Conservation (phyloP, 1,140 invertebrate genomes). For the Acyrthosiphon pisum region DNA sequence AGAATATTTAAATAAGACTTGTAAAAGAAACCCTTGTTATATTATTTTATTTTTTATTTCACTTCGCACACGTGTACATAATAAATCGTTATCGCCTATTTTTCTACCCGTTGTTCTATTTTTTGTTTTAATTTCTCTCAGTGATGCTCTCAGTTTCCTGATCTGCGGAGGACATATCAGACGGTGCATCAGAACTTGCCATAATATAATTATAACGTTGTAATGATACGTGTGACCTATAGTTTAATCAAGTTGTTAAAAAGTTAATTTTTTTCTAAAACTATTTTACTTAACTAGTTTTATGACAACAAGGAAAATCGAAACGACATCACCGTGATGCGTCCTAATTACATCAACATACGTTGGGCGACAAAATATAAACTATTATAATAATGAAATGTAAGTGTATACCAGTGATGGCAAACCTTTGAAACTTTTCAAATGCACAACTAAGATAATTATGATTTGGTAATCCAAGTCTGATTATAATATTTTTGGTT, state of each 20-base stretch:
- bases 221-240: neutral
- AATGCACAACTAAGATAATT: too few species aligned
- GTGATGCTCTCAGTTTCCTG: too few species aligned
- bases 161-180: rapidly evolving
- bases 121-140: neutral
- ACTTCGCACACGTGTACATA: conserved; percentile 50
- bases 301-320: too few species aligned
- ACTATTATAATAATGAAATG: too few species aligned
- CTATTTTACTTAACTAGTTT: neutral
- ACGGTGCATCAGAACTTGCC: too few species aligned
- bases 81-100: conserved; percentile 56
- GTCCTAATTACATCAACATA: too few species aligned
- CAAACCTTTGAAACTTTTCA: too few species aligned
- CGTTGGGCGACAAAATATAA: too few species aligned
- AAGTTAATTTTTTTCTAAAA: neutral
- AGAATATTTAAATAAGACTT: conserved; percentile 55
- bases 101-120: conserved; percentile 21
- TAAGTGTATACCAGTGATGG: too few species aligned
- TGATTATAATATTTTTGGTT: too few species aligned
- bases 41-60: conserved; percentile 54
- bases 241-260: neutral
- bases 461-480: too few species aligned
- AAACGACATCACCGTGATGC: too few species aligned
- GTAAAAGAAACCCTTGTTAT: conserved; percentile 50
- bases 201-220: neutral